These are phyloP conservation scores for Thalpophila matura DNA, from an alignment of 2,888 invertebrate species.

Conservation along the genomic window DNA sequence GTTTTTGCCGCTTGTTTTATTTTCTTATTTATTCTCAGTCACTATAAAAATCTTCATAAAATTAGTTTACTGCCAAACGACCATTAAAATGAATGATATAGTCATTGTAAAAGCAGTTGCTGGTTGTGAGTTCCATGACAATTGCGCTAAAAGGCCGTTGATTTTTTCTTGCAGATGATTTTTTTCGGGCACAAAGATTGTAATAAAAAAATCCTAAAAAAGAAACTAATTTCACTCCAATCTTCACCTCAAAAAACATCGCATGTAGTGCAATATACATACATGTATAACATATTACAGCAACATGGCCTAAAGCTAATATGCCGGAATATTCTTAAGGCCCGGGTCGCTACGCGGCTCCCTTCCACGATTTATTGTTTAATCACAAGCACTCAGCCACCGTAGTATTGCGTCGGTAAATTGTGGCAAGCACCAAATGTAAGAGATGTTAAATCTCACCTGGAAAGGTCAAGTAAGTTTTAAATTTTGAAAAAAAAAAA, in stretches of 20 bases:
- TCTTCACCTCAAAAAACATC: background rate
- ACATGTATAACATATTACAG: constrained; percentile 51
- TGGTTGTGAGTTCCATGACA: background rate
- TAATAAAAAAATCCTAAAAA: background rate
- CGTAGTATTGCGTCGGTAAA: constrained; percentile 85
- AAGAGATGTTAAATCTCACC: constrained; percentile 41
- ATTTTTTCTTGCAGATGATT: background rate
- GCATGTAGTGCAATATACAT: constrained; percentile 24
- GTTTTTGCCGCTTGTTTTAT: too few relatives aligned
- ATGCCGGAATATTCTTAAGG: constrained; percentile 68
- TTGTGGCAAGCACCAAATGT: constrained; percentile 75
- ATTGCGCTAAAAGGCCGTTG: background rate
- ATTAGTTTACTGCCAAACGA: too few relatives aligned
- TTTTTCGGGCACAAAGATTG: background rate
- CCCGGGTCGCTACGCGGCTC: constrained; percentile 60
- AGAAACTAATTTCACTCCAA: background rate
- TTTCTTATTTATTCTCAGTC: too few relatives aligned
- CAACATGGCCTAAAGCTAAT: constrained; percentile 65
- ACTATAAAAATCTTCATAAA: too few relatives aligned
- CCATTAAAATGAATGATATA: background rate
- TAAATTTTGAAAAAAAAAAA: constrained; percentile 2
- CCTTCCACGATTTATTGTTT: constrained; percentile 85
- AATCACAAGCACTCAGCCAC: constrained; percentile 86
- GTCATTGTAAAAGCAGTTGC: background rate
- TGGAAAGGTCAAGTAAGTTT: constrained; percentile 38